Evolutionary conservation across 2,888 invertebrate species (phyloP), one percentile per base, ranked within the genome.

Genomic region (Drosophila stalkeri): DNA sequence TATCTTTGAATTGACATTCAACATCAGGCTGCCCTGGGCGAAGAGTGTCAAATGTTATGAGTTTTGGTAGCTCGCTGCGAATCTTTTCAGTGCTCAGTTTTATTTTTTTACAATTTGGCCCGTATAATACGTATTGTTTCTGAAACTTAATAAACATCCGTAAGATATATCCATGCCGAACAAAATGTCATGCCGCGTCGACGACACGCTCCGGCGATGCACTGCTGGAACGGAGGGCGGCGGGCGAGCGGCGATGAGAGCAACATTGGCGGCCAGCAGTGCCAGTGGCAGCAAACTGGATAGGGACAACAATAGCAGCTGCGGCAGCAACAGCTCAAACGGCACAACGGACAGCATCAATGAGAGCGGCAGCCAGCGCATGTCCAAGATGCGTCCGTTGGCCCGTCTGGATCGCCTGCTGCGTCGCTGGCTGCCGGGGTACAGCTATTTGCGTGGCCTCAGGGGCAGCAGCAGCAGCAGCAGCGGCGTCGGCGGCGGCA

Each of bases 351-450:
- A 39, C n/a, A 20, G 7, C 35, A 37, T 12, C 54, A 51, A 23
- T 20, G 69, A 33, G 12, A 31, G 31, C 37, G 35, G 35, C 57
- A 18, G 35, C 20, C 62, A 18, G 54, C 47, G 41, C 14, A 3
- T 55, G 27, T 43, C 49, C 39, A 66, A 61, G 49, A 11, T 37
- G 47, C 70, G 81, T 5, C 61, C 69, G 4, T 27, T 76, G 64
- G 54, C 67, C 16, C 65, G 75, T 1, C 9, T 85, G 39, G 83
- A 84, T 60, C 85, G 80, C 0, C 51, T 79, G 33, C 69, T 83
- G 16, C 83, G 84, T n/a, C 86, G 81, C 43, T 81, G 81, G 77
- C 70, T 84, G 3, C 84, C 84, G 0, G 84, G 84, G 3, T 84
- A 86, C 39, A 80, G 49, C 27, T 83, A 62, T 49, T 20, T 86